Conservation (phyloP, 1,140 invertebrate genomes). For the Thaumatotibia leucotreta region DNA sequence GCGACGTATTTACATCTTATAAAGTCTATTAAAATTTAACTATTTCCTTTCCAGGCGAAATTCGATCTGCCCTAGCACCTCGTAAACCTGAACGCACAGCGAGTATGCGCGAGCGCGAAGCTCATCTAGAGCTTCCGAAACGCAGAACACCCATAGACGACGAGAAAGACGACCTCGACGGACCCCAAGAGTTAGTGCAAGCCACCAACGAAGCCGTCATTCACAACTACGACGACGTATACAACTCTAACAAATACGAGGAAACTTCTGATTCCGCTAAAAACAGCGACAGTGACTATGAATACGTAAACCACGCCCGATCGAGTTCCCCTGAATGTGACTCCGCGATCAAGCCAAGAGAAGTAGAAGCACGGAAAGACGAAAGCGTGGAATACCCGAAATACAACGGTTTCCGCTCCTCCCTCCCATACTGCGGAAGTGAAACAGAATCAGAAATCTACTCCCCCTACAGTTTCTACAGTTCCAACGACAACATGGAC, state of each 20-base stretch:
- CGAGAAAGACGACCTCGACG: slow-evolving; percentile 67
- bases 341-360: slow-evolving; percentile 64
- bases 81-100: slow-evolving; percentile 88
- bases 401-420: slow-evolving; percentile 72
- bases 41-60: slow-evolving; percentile 80
- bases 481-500: slow-evolving; percentile 70
- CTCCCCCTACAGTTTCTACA: slow-evolving; percentile 86
- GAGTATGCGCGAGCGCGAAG: slow-evolving; percentile 86
- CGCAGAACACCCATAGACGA: slow-evolving; percentile 70
- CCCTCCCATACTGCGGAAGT: slow-evolving; percentile 86
- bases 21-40: too few species aligned
- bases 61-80: slow-evolving; percentile 84
- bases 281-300: slow-evolving; percentile 79
- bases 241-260: slow-evolving; percentile 67
- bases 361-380: slow-evolving; percentile 33
- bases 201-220: slow-evolving; percentile 65
- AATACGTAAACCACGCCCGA: slow-evolving; percentile 78
- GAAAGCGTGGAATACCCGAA: slow-evolving; percentile 54
- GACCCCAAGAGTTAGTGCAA: slow-evolving; percentile 57
- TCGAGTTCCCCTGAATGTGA: slow-evolving; percentile 83
- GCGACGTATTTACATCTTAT: too few species aligned
- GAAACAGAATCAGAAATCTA: slow-evolving; percentile 90
- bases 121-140: slow-evolving; percentile 78
- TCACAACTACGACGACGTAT: slow-evolving; percentile 73
- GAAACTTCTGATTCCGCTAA: slow-evolving; percentile 67